A percentile compares a stretch with the other conserved stretches of the same genome.
These are phyloP conservation scores for Thinocorus orbignyianus DNA, from an alignment of 2,113 vertebrate species.

Conservation along the genomic window DNA sequence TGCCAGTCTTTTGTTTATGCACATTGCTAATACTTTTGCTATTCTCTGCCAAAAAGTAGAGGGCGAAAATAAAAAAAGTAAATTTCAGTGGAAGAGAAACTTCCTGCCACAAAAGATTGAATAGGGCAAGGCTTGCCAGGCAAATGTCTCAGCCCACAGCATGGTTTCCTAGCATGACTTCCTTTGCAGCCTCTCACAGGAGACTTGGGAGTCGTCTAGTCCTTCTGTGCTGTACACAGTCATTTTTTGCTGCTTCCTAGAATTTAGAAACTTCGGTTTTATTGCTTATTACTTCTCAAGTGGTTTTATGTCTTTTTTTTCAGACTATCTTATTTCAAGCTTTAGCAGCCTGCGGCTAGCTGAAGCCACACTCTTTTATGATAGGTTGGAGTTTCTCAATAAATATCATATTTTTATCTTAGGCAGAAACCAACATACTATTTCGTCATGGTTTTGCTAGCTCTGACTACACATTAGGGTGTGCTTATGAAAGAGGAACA, in stretches of 20 bases:
- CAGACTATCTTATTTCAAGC: not conserved
- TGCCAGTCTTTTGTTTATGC: not conserved
- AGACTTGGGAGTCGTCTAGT: not conserved
- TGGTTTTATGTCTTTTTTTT: not conserved
- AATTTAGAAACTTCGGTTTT: conserved; percentile 14
- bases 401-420: conserved; percentile 4
- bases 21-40: not conserved
- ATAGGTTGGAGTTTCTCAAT: conserved; percentile 17
- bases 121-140: not conserved
- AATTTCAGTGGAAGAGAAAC: not conserved
- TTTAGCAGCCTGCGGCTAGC: not conserved
- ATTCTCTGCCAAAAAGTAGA: not conserved
- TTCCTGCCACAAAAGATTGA: not conserved
- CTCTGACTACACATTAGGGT: not conserved
- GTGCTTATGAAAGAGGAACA: not conserved
- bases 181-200: not conserved
- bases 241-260: not conserved
- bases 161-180: not conserved
- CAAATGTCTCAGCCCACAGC: not conserved
- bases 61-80: not conserved
- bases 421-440: not conserved
- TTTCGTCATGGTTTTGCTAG: not conserved
- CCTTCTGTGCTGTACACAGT: not conserved
- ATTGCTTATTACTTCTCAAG: not conserved
- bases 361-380: not conserved